Evolutionary conservation across 1,140 invertebrate species (phyloP), one percentile per base, ranked within the genome.

Genomic region (Drosophila truncata): DNA sequence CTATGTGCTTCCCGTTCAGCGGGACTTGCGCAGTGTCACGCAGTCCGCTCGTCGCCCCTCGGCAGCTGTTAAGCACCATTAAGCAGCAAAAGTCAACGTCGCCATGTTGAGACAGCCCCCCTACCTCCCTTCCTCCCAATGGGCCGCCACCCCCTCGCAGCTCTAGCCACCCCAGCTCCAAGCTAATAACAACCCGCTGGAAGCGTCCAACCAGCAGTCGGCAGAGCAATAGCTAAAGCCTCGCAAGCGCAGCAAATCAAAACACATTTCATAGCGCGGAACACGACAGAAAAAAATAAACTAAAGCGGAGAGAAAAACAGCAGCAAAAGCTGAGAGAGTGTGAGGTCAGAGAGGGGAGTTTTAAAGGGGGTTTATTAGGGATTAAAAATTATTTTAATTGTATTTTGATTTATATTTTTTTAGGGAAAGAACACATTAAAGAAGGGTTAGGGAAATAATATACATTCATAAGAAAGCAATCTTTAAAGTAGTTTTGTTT

Each of bases 211-310:
- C 84, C 84, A 87, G 80, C 84, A 86, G 80, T 67, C 80, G 78
- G 73, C 85, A 80, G 50, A 71, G 69, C 46, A 61, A 61, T 20
- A 60, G 54, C 59, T n/a, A 64, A 80, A 76, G 84, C 84, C 70
- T 83, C 82, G 76, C 80, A 88, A 88, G 84, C 84, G 85, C 84
- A 91, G 84, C 88, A 91, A 91, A 91, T 91, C 88, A 91, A 91
- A 91, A 88, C 88, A 88, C 84, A 91, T 91, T 91, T 81, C 80
- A 82, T 69, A 80, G 66, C 73, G 80, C 59, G 46, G 33, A 65
- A 70, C 64, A 75, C 60, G 63, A 50, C 54, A 63, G 39, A 33
- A 55, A 64, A 64, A 52, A 47, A 31, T 41, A 65, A 54, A 60
- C 25, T 27, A 31, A 49, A 6, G 29, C 16, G 41, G 58, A 31